Conservation (phyloP, 2,797 vertebrate species). For the Micropoecilia bifurca region DNA sequence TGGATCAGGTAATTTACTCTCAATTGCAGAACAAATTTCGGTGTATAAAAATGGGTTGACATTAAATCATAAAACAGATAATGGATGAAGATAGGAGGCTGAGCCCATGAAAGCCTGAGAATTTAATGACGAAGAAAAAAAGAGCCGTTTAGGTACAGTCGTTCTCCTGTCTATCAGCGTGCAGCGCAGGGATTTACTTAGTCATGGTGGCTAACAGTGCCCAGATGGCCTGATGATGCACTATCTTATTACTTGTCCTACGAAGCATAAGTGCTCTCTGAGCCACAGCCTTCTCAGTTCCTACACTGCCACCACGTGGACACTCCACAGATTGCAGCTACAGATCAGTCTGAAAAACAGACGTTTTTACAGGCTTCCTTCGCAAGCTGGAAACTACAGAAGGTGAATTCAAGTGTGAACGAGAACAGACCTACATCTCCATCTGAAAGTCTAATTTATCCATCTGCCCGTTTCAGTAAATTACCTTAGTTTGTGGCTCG, state of each 20-base stretch:
- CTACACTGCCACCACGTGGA: conserved; percentile 59
- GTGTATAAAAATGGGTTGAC: neutral
- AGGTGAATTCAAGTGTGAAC: neutral
- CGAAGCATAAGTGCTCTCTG: conserved; percentile 31
- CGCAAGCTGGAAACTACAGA: neutral
- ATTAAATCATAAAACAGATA: neutral
- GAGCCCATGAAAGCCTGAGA: conserved; percentile 10
- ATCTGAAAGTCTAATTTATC: neutral
- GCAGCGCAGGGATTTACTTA: conserved; percentile 51
- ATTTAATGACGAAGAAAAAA: neutral
- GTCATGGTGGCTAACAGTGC: conserved; percentile 51
- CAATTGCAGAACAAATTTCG: neutral
- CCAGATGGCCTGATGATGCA: conserved; percentile 65
- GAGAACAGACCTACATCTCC: neutral
- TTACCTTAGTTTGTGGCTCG: neutral
- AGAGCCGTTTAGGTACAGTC: conserved; percentile 37
- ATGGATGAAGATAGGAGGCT: neutral
- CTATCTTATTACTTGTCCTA: conserved; percentile 65
- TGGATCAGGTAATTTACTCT: neutral
- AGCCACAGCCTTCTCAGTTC: conserved; percentile 6
- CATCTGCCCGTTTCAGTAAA: neutral
- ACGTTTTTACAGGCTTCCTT: neutral
- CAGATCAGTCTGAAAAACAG: conserved; percentile 6
- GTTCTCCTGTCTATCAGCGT: conserved; percentile 29
- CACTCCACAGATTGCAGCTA: conserved; percentile 6